Evolutionary conservation across 1,140 invertebrate genomes (phyloP), one percentile per base, ranked within the genome.

Genomic region (Luehdorfia chinensis): DNA sequence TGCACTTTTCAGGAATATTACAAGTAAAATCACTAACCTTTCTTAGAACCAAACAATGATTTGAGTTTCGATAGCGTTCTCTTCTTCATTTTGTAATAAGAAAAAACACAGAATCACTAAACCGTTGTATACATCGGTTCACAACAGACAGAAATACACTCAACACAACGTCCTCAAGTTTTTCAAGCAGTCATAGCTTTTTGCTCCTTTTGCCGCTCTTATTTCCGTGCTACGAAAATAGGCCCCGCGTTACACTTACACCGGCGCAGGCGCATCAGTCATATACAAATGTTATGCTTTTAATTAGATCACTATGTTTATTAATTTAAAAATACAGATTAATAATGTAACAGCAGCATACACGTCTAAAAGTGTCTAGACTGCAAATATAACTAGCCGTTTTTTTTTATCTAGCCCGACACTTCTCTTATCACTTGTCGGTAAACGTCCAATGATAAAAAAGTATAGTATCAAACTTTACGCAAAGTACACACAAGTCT

Each of bases 151-250:
- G 63, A 85, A 85, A 86, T 81, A 84, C 66, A 83, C 70, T 54
- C 63, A 52, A 70, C 66, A 78, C 66, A 68, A 66, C 77, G 77
- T 81, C 76, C 73, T 74, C 71, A 72, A 79, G 75, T 83, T 86
- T 84, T 86, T 86, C 62, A 75, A 72, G 58, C 68, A 65, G 70
- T 63, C 66, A 41, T 59, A 48, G 65, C 74, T 81, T 86, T 85
- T 85, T 84, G 76, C 73, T 84, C 75, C 83, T 83, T 81, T 86
- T 84, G 75, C 75, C 76, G 79, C 70, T 86, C 79, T 83, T 86
- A 86, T 86, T 86, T 86, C 83, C 83, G 83, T 86, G 75, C 66
- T 75, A 84, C 83, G 75, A 86, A 86, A 86, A 86, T 86, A 86
- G 83, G 73, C 63, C 60, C 61, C 73, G 72, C 75, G 83, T 66